Evolutionary conservation across 2,888 invertebrate species (phyloP), one percentile per base, ranked within the genome.

Genomic region (Lasioglossum leucozonium): DNA sequence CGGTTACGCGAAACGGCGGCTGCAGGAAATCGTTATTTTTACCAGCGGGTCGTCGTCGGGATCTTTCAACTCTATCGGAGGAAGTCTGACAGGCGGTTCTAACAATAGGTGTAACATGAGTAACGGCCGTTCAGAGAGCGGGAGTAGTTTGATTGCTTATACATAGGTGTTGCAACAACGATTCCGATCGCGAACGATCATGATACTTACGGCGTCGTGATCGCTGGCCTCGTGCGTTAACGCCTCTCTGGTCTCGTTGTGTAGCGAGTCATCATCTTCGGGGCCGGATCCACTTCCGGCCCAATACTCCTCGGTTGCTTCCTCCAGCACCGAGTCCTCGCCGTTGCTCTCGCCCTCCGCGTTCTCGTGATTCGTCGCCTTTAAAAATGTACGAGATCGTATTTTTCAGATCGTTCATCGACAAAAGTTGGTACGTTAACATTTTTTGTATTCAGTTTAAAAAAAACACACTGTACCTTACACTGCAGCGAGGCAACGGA

Each of bases 141-240:
- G n/a, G n/a, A n/a, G 51, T 22, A 72, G 47, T 72, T 44, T 26
- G 42, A 72, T 42, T 44, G 26, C 34, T 67, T 37, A 37, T n/a
- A n/a, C n/a, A n/a, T 73, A 42, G n/a, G 65, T n/a, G 72, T 81
- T n/a, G 72, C 62, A 47, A 47, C 34, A 80, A 67, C 74, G 71
- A 83, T 44, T 87, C 80, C 42, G 47, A 30, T 30, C 3, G 8
- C 65, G 65, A 34, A 18, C 26, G 65, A 58, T 58, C 51, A 81
- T 34, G 69, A 40, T 82, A 96, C 97, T 97, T 95, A 97, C 97
- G 90, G 97, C 96, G 92, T 97, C 97, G 93, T 97, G 97, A 94
- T 97, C 97, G 92, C 97, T 97, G 90, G 97, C 97, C 92, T 97
- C 97, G 84, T 97, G 96, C 87, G 97, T 96, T 51, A 97, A 95